Conservation (phyloP, 2,797 vertebrate genomes). For the Pipistrellus kuhlii region DNA sequence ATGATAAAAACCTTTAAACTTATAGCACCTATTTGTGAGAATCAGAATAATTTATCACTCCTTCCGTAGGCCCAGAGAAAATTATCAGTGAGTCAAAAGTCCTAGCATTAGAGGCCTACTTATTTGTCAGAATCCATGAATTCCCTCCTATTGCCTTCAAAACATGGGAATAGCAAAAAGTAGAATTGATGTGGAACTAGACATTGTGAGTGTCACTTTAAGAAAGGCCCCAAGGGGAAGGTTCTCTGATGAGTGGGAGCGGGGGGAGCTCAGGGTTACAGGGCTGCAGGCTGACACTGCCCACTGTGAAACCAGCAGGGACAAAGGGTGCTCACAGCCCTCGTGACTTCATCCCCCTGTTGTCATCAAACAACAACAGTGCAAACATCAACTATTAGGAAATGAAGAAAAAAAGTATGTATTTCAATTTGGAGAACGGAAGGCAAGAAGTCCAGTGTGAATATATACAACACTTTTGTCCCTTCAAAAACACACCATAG, state of each 20-base stretch:
- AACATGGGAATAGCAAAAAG: background rate
- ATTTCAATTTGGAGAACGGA: background rate
- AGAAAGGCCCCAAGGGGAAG: background rate
- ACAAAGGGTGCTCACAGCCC: background rate
- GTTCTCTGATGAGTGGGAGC: background rate
- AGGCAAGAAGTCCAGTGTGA: background rate
- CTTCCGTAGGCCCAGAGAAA: background rate
- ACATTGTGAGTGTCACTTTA: background rate
- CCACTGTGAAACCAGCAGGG: background rate
- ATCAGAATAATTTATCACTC: background rate
- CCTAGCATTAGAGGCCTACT: background rate
- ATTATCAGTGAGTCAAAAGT: background rate
- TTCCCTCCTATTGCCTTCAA: background rate
- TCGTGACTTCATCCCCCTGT: too few species aligned
- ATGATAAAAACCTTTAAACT: background rate
- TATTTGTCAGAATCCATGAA: background rate
- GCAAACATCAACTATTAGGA: background rate
- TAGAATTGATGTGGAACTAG: background rate
- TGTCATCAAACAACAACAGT: background rate
- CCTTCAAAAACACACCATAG: background rate
- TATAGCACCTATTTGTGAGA: background rate
- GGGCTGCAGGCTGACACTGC: background rate
- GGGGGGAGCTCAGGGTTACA: accelerated
- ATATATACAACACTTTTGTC: background rate
- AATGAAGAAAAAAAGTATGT: background rate